Conservation (phyloP, 2,888 invertebrate genomes). For the Lycia hirtaria region DNA sequence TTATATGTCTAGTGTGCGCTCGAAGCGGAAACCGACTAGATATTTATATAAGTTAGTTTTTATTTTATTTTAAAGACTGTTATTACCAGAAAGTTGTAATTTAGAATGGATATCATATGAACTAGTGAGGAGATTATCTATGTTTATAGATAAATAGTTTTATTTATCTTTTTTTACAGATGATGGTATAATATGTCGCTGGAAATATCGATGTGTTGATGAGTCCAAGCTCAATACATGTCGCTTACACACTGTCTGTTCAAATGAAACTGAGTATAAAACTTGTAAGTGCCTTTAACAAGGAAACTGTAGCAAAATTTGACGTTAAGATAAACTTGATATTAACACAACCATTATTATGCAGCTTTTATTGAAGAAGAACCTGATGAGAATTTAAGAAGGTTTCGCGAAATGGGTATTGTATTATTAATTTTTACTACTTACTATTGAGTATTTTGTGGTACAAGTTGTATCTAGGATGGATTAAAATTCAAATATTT, state of each 20-base stretch:
- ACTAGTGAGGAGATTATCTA: too few species aligned
- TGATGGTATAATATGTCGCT: slow-evolving; percentile 51
- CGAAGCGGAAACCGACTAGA: too few species aligned
- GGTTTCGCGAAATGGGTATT: slow-evolving; percentile 61
- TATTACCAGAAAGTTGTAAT: too few species aligned
- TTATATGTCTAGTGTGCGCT: too few species aligned
- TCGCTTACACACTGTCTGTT: slow-evolving; percentile 51
- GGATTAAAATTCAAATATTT: neutral
- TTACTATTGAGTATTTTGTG: too few species aligned
- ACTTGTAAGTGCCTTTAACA: neutral
- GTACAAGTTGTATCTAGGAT: too few species aligned
- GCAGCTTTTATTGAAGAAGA: slow-evolving; percentile 40
- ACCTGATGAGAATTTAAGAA: slow-evolving; percentile 32
- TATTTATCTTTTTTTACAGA: slow-evolving; percentile 10
- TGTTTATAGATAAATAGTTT: neutral
- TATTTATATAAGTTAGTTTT: too few species aligned
- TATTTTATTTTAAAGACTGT: too few species aligned
- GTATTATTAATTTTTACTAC: too few species aligned
- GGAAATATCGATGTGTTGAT: slow-evolving; percentile 59
- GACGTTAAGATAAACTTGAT: too few species aligned
- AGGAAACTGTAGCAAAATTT: too few species aligned
- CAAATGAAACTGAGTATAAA: slow-evolving; percentile 19
- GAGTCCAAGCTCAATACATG: slow-evolving; percentile 56
- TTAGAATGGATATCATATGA: too few species aligned
- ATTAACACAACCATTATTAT: neutral